Conservation (phyloP, 2,797 vertebrate genomes). For the Gallinago solitaria region DNA sequence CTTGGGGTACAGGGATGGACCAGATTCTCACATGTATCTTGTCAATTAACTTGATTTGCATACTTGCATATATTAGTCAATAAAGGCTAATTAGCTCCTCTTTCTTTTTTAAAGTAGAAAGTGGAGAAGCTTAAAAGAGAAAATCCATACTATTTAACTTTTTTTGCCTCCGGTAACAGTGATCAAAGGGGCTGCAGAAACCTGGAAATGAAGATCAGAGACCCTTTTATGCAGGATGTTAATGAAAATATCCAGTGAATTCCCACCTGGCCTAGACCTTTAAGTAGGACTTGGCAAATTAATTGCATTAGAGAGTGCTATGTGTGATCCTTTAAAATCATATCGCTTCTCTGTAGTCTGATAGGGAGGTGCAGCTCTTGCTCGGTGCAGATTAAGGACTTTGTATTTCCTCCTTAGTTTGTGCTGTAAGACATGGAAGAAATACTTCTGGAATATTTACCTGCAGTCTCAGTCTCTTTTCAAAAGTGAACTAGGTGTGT, state of each 20-base stretch:
- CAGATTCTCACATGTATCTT: neutral
- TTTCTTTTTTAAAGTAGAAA: neutral
- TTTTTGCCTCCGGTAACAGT: constrained; percentile 20
- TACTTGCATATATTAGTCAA: neutral
- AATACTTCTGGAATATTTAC: neutral
- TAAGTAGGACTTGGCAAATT: constrained; percentile 46
- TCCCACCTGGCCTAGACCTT: constrained; percentile 44
- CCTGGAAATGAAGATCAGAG: constrained; percentile 49
- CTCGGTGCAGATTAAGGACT: neutral
- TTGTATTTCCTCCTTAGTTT: neutral
- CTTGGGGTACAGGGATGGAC: neutral
- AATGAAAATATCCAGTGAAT: constrained; percentile 45
- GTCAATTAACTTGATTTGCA: neutral
- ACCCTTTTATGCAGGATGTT: constrained; percentile 31
- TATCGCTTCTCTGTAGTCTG: neutral
- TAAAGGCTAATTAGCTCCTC: neutral
- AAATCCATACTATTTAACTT: constrained; percentile 22
- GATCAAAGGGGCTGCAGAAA: constrained; percentile 44
- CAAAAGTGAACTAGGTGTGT: neutral
- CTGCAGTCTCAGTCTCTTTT: neutral
- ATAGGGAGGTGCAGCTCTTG: neutral
- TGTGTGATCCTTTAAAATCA: neutral
- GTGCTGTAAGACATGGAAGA: neutral
- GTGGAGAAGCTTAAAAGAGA: constrained; percentile 7
- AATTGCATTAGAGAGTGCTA: neutral